Evolutionary conservation across 2,113 vertebrate species (phyloP), one percentile per base, ranked within the genome.

Genomic region (Todiramphus saurophagus): DNA sequence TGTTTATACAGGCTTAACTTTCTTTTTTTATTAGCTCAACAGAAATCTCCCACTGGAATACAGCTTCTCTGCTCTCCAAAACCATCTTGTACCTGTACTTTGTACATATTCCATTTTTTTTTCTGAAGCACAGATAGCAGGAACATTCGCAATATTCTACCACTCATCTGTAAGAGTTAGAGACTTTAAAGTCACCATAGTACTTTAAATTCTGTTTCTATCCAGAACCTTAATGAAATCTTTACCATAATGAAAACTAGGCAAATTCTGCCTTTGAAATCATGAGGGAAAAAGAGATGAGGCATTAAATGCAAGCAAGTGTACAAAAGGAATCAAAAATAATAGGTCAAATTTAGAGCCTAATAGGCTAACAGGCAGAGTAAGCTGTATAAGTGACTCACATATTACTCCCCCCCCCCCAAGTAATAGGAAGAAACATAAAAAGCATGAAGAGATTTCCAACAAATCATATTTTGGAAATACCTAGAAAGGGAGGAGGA

Each of bases 1-100:
- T 92, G 80, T 90, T 97, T 92, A 94, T 89, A 93, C 8, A 33
- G 76, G 35, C 48, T 90, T 90, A 94, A 89, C 25, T 87, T 81
- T 56, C 46, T 78, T 90, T 95, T 91, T 91, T 91, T 55, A 37
- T 58, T 55, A 77, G 41, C 55, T 90, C 58, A 90, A 91, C 16
- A 83, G 67, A 88, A 89, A 51, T 89, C n/a, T 91, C 70, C 37
- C 73, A 68, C 31, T 53, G 44, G 53, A 90, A 82, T 41, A 27
- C 41, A 50, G 92, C 92, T 82, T 84, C 41, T 89, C 62, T 84
- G 48, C 48, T 41, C 60, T 83, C 64, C 68, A 64, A 94, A 92
- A 89, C 39, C 41, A 81, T 89, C 56, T 58, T 58, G 62, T 90
- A 63, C 48, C 30, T 94, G 27, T 68, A 24, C 39, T 91, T 80